Base-by-base conservation (phyloP, 1,140 invertebrate genomes). In the Drosophila nigrodunni region DNA sequence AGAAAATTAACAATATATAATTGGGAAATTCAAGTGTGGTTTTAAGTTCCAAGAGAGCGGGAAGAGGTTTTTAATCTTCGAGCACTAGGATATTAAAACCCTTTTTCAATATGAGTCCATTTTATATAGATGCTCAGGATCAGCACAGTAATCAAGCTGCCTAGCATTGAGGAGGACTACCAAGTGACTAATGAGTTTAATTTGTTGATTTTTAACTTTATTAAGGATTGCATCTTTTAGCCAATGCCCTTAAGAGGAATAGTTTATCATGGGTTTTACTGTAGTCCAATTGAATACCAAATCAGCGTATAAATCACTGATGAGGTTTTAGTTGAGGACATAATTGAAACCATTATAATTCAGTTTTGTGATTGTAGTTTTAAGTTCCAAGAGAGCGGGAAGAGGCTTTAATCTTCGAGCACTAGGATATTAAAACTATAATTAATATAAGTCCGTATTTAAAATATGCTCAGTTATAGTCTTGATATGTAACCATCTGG, bases 281-380 rank as follows among this genome's bases (percentile, higher is more conserved):
- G 13, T 89, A 15, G 82, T 87, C 72, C 75, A 80, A 34, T 74
- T 80, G 82, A 82, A 89, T 89, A 86, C 78, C 74, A 75, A 57
- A 77, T 55, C 61, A 67, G 34, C 34, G 71, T 69, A 7, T 15
- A 18, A 46, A 35, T 65, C 70, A 67, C 54, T 30, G 58, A 37
- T 74, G 62, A 49, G 65, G 80, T 78, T 81, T 80, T 80, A 80
- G 67, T 81, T 69, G 43, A 77, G 71, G 73, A 82, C 68, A 35
- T 59, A 43, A 44, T 41, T 7, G 11, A n/a, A 1, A 30, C 9
- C 2, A 2, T 52, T 62, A 2, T 43, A 18, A 30, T 13, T 37
- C 0, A 10, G 7, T 47, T 9, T 39, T 39, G 4, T 2, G 4
- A 15, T 11, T 64, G 61, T 64, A 64, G 61, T 64, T 73, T 77